Percentiles rank a stretch among this genome's conserved stretches.
These are phyloP conservation scores for Sylvietta virens DNA, from an alignment of 2,113 vertebrate species.

Conservation along the genomic window DNA sequence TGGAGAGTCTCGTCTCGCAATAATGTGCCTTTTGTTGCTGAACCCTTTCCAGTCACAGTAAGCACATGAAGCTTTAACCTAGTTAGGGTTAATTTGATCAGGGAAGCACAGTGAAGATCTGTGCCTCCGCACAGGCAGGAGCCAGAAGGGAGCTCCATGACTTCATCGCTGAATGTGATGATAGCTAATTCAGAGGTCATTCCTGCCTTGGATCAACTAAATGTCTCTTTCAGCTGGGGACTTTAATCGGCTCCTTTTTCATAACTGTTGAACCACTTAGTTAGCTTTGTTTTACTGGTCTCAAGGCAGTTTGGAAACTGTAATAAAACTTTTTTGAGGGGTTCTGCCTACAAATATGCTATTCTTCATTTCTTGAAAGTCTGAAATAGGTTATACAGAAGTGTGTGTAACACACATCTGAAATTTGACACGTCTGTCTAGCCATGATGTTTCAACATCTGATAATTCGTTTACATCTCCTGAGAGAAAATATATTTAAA, in stretches of 20 bases:
- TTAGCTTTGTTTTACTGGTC: slow-evolving; percentile 62
- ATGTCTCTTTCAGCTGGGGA: slow-evolving; percentile 70
- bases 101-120: not conserved
- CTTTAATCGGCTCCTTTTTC: slow-evolving; percentile 61
- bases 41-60: slow-evolving; percentile 3
- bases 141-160: slow-evolving; percentile 53
- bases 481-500: slow-evolving; percentile 39
- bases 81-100: slow-evolving; percentile 14
- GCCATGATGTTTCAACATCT: slow-evolving; percentile 55
- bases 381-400: slow-evolving; percentile 69
- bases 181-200: slow-evolving; percentile 66
- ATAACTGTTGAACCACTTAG: slow-evolving; percentile 68
- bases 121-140: not conserved
- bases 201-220: slow-evolving; percentile 59
- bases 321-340: slow-evolving; percentile 62
- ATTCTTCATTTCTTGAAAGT: slow-evolving; percentile 36
- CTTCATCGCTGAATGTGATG: slow-evolving; percentile 28
- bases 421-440: slow-evolving; percentile 55
- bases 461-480: slow-evolving; percentile 59
- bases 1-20: not conserved
- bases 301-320: slow-evolving; percentile 65
- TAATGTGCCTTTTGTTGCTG: slow-evolving; percentile 57
- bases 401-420: slow-evolving; percentile 18
- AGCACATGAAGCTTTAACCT: not conserved
- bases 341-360: slow-evolving; percentile 50